These are phyloP conservation scores for Macaca fascicularis DNA, from an alignment of 2,113 vertebrate genomes.

Conservation along the genomic window T2T-MFA8v1.1 NC_088375.1:32359501-32360000, in stretches of 20 bases:
- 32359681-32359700: slow-evolving; percentile 47
- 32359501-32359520: slow-evolving; percentile 78
- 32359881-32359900: slow-evolving; percentile 70
- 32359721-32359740: slow-evolving; percentile 66
- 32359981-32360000: slow-evolving; percentile 92
- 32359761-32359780: slow-evolving; percentile 81
- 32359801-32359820: slow-evolving; percentile 69
- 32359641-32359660: slow-evolving; percentile 47
- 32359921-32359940: slow-evolving; percentile 90
- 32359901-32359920: slow-evolving; percentile 85
- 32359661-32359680: slow-evolving; percentile 78
- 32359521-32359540: slow-evolving; percentile 70
- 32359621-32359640: slow-evolving; percentile 55
- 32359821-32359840: slow-evolving; percentile 51
- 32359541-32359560: not conserved
- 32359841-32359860: slow-evolving; percentile 75
- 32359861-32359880: slow-evolving; percentile 64
- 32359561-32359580: not conserved
- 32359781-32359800: slow-evolving; percentile 73
- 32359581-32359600: slow-evolving; percentile 33
- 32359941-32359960: slow-evolving; percentile 88
- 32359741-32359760: slow-evolving; percentile 64
- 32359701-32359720: slow-evolving; percentile 81
- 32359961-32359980: slow-evolving; percentile 89
- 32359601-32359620: slow-evolving; percentile 62